Base-by-base conservation (phyloP, 2,113 vertebrate genomes). In the Mormyrus iriodes region DNA sequence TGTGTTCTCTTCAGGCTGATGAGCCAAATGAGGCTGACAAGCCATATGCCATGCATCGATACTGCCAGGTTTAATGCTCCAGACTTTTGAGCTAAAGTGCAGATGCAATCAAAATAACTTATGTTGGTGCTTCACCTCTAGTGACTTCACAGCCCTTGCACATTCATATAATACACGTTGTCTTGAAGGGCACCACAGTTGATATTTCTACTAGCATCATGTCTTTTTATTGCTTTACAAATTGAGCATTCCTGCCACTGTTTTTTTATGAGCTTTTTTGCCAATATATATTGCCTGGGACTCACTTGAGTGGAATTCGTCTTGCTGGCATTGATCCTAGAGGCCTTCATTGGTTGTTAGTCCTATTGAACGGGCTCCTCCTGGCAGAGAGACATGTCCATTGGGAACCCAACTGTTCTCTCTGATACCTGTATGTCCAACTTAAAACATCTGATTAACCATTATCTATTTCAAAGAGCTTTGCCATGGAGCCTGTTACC, bases 381-480 rank as follows among this genome's bases (percentile, higher is more conserved):
- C 42, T 44, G 82, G 44, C 42, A 84, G 39, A n/a, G 44, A 84
- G 21, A 48, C 44, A 9, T 13, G 39, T 84, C 82, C 82, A 46
- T 84, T 4, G 21, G 82, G 82, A 84, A 84, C 44, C 82, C 82
- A 84, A 48, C 82, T 44, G 39, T 84, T 44, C 42, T 48, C 42
- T 48, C 19, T 48, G 82, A 84, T 48, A 48, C 82, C 44, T 48
- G 42, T 48, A 84, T 15, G 82, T 44, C 82, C 82, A 44, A 84
- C 76, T 82, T 82, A 42, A 82, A 82, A 82, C 44, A 84, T 48
- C 82, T 84, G 3, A 84, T 84, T 84, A 84, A 84, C n/a, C 82
- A 84, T 84, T 84, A 84, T 42, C 44, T 13, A 24, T 48, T 15
- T 46, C 82, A 48, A 17, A 48, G 9, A 9, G 76, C 76, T 24